Percentiles rank a stretch among this genome's conserved stretches.
Conservation (phyloP, 2,113 vertebrate species). For the Martes martes region DNA sequence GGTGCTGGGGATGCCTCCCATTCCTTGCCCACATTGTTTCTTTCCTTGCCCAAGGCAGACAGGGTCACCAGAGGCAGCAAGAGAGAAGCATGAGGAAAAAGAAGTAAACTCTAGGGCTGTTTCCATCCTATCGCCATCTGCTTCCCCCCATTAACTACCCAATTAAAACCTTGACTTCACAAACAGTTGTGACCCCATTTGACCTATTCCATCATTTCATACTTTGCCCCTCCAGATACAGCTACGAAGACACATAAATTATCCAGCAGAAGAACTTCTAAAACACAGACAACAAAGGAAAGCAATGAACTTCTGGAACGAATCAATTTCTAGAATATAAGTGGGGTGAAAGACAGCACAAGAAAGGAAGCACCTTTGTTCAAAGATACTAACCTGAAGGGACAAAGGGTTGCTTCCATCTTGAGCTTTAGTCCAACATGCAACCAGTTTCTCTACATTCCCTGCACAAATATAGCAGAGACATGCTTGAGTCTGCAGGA, state of each 20-base stretch:
- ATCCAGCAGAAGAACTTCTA: not conserved
- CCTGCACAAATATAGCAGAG: slow-evolving; percentile 98
- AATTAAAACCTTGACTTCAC: not conserved
- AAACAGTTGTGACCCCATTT: not conserved
- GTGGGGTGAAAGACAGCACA: not conserved
- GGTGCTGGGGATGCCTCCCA: not conserved
- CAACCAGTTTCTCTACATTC: slow-evolving; percentile 93
- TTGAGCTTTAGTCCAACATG: slow-evolving; percentile 92
- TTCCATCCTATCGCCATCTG: not conserved
- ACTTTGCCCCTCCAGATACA: not conserved
- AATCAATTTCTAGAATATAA: not conserved
- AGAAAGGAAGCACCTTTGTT: not conserved
- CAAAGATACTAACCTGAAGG: slow-evolving; percentile 88
- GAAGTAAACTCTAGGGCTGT: not conserved
- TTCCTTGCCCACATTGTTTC: not conserved
- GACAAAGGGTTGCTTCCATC: slow-evolving; percentile 88
- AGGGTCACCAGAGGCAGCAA: not conserved
- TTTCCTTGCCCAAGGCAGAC: not conserved
- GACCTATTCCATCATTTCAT: not conserved
- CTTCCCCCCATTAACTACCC: not conserved
- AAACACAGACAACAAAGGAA: not conserved
- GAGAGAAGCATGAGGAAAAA: not conserved
- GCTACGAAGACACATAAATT: not conserved
- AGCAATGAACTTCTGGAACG: not conserved
- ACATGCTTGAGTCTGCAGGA: slow-evolving; percentile 91